Conservation (phyloP, 2,113 vertebrate genomes). For the Phalacrocorax aristotelis region DNA sequence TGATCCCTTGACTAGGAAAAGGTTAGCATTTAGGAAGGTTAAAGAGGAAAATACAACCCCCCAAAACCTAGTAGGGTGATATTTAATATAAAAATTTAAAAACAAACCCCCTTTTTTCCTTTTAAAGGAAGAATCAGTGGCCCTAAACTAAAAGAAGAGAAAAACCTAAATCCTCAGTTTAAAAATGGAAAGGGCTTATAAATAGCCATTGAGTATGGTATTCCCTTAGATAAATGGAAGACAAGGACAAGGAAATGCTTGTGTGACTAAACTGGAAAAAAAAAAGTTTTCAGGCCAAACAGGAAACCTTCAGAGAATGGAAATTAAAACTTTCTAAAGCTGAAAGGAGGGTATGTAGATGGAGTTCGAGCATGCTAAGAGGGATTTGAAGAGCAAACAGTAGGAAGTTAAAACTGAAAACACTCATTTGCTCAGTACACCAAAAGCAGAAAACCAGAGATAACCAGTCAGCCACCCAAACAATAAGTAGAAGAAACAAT, state of each 20-base stretch:
- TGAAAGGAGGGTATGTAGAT: neutral
- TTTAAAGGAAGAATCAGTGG: neutral
- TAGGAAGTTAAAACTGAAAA: constrained; percentile 14
- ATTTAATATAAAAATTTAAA: neutral
- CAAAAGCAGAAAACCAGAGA: neutral
- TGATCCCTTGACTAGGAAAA: neutral
- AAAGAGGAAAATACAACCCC: neutral
- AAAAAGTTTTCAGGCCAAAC: neutral
- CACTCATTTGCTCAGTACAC: neutral
- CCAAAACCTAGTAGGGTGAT: neutral
- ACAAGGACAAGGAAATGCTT: neutral
- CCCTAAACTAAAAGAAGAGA: neutral
- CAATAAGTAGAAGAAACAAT: neutral
- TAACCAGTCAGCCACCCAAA: neutral
- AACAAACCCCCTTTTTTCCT: fast-evolving
- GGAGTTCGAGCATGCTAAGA: neutral
- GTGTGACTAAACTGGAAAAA: neutral
- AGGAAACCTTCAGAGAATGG: neutral
- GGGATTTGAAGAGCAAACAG: neutral
- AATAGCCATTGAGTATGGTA: neutral
- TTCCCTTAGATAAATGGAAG: neutral
- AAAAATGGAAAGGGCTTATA: neutral
- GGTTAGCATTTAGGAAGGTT: neutral
- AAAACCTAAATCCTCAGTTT: neutral
- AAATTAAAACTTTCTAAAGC: neutral